A percentile compares a stretch with the other conserved stretches of the same genome.
phyloP scores from a whole-genome alignment of 2,113 vertebrate genomes.

The Poicephalus meyeri region DNA sequence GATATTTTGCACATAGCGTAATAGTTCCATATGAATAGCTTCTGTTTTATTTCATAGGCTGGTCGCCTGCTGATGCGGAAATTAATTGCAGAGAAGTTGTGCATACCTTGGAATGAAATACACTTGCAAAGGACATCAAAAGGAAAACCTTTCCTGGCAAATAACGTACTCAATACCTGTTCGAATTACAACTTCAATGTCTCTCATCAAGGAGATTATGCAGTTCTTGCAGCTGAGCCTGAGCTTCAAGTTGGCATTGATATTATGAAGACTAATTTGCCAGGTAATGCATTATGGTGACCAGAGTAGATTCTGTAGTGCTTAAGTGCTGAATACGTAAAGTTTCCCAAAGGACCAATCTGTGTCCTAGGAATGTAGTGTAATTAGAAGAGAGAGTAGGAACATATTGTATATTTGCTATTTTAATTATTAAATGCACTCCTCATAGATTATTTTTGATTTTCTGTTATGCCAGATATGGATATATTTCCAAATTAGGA shows the following conservation, averaged over 20 bases:
- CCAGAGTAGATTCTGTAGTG: background rate
- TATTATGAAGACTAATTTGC: conserved; percentile 90
- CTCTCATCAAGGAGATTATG: conserved; percentile 95
- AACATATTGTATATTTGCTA: background rate
- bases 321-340: background rate
- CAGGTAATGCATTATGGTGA: conserved; percentile 77
- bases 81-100: conserved; percentile 86
- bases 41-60: conserved; percentile 75
- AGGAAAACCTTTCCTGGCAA: conserved; percentile 90
- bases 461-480: background rate
- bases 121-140: conserved; percentile 84
- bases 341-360: background rate
- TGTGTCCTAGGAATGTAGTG: background rate
- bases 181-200: conserved; percentile 89
- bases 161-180: conserved; percentile 13
- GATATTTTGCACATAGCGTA: background rate
- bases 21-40: background rate
- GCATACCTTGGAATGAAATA: conserved; percentile 89
- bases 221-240: conserved; percentile 90
- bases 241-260: conserved; percentile 90
- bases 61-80: conserved; percentile 92
- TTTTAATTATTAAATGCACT: background rate
- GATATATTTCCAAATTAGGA: background rate
- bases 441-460: background rate
- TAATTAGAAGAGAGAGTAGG: background rate